Evolutionary conservation across 1,140 invertebrate genomes (phyloP).

Genomic region (Heliconius congener): DNA sequence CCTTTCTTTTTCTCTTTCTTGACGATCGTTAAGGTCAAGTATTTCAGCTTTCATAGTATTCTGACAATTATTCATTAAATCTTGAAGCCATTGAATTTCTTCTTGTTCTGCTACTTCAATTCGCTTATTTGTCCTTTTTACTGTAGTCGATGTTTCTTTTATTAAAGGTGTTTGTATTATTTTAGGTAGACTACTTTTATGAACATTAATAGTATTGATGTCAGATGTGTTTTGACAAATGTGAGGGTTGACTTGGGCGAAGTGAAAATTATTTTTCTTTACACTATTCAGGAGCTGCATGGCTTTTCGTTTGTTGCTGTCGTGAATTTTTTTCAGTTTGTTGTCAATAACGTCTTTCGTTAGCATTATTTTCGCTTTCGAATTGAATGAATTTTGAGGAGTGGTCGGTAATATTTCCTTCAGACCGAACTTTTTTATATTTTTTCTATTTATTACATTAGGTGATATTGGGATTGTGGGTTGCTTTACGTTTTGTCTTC

Average conservation of each 20-base stretch:
- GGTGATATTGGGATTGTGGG: slow-evolving; percentile 65
- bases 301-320: slow-evolving; percentile 76
- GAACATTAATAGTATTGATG: slow-evolving; percentile 52
- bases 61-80: slow-evolving; percentile 71
- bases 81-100: slow-evolving; percentile 80
- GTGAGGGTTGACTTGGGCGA: slow-evolving; percentile 57
- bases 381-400: slow-evolving; percentile 56
- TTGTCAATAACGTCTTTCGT: slow-evolving; percentile 66
- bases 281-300: slow-evolving; percentile 68
- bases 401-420: slow-evolving; percentile 41
- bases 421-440: slow-evolving; percentile 44
- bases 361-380: slow-evolving; percentile 64
- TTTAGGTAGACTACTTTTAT: slow-evolving; percentile 43
- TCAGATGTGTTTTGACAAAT: slow-evolving; percentile 50
- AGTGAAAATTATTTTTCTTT: slow-evolving; percentile 59
- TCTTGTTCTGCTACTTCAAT: slow-evolving; percentile 75
- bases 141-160: slow-evolving; percentile 74
- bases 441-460: slow-evolving; percentile 62
- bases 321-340: slow-evolving; percentile 60
- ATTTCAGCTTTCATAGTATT: slow-evolving; percentile 65
- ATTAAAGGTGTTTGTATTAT: slow-evolving; percentile 44
- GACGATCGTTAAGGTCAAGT: slow-evolving; percentile 70
- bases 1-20: slow-evolving; percentile 74
- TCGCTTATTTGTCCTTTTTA: slow-evolving; percentile 77
- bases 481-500: slow-evolving; percentile 59